These are phyloP conservation scores for Prinia subflava DNA, from an alignment of 2,113 vertebrate species.

Conservation along the genomic window DNA sequence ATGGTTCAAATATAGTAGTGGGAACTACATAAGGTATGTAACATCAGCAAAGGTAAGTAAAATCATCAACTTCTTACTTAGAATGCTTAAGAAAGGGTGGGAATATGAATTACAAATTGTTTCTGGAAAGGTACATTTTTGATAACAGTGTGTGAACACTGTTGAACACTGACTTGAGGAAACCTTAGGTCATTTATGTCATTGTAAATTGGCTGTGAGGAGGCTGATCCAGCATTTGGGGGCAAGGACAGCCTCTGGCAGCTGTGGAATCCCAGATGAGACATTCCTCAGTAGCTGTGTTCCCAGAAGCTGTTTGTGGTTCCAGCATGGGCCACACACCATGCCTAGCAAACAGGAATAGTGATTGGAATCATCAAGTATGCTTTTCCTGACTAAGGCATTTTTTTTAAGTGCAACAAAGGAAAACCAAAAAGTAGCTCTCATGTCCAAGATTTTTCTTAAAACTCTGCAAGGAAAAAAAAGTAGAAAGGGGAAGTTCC, in stretches of 20 bases:
- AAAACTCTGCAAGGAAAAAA: neutral
- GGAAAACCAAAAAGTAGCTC: neutral
- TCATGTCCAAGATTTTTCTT: constrained; percentile 3
- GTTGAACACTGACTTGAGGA: neutral
- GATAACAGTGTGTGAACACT: neutral
- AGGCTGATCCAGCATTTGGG: neutral
- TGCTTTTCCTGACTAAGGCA: constrained; percentile 7
- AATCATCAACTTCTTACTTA: neutral
- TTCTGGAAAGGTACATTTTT: neutral
- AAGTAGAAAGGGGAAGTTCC: constrained; percentile 8
- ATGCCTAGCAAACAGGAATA: neutral
- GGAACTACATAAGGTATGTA: neutral
- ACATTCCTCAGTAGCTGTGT: neutral
- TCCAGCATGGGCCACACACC: constrained; percentile 37
- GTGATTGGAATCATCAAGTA: neutral
- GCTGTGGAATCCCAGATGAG: neutral
- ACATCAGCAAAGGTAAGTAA: neutral
- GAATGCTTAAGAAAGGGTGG: neutral
- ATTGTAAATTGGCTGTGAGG: neutral
- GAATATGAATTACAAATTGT: neutral
- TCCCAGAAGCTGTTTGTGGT: neutral
- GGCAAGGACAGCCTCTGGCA: constrained; percentile 22
- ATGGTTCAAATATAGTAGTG: neutral
- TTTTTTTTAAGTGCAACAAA: neutral
- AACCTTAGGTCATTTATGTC: neutral